Conservation (phyloP, 2,113 vertebrate genomes). For the Microtus richardsoni region DNA sequence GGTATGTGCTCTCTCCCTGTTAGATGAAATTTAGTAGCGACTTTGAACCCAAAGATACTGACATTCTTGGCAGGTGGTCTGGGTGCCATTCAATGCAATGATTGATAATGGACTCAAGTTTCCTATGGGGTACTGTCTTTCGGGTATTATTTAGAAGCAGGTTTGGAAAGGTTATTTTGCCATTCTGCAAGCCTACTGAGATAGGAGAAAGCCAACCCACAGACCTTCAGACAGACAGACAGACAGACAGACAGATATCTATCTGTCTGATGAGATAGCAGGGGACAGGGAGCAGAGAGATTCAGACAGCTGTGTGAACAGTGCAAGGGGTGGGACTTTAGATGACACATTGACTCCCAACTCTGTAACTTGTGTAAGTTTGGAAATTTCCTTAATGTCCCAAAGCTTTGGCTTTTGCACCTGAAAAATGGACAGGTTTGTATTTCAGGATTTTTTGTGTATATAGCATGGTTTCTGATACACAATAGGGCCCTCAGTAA, state of each 20-base stretch:
- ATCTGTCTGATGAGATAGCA: too few species aligned
- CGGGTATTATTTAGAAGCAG: not conserved
- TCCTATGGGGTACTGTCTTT: not conserved
- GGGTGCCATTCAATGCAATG: not conserved
- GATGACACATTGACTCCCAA: not conserved
- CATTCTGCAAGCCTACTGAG: not conserved
- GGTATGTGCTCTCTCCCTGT: not conserved
- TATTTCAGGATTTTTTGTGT: not conserved
- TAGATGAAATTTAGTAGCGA: not conserved
- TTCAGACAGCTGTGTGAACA: not conserved
- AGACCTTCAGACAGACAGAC: not conserved
- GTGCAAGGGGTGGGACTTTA: not conserved
- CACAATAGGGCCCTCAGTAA: not conserved
- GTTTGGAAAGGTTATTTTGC: not conserved
- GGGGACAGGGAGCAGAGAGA: not conserved
- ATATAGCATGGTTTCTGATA: not conserved
- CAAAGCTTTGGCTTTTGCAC: not conserved
- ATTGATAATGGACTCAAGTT: not conserved
- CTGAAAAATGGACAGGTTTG: constrained; percentile 19
- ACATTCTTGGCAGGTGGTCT: not conserved
- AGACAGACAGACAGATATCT: not conserved
- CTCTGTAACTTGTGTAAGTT: not conserved
- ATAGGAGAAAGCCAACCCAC: not conserved
- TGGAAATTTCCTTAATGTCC: not conserved
- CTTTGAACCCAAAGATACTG: not conserved